Evolutionary conservation across 2,113 vertebrate genomes (phyloP), one percentile per base, ranked within the genome.

Genomic region (Galemys pyrenaicus): DNA sequence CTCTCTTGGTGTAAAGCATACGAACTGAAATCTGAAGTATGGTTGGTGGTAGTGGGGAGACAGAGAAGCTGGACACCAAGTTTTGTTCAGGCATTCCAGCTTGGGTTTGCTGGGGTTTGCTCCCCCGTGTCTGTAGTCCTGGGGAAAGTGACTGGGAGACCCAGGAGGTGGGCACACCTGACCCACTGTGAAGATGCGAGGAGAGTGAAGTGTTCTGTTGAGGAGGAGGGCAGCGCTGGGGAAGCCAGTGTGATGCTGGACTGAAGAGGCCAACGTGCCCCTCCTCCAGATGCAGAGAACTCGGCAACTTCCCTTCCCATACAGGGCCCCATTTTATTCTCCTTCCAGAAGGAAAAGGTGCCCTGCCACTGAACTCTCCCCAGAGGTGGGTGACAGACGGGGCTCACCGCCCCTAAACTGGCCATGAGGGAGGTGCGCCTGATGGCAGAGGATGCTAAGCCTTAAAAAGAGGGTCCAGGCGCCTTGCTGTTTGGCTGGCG

Each of bases 211-310:
- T n/a, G 24, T 49, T 64, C 28, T 73, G 17, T 5, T 35, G 58
- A 24, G 70, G 74, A 64, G 16, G 9, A 3, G 22, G 2, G 26
- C 28, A 56, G 54, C 20, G 2, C n/a, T 15, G 67, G 9, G 13
- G 12, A 20, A 8, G 3, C 49, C 15, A 0, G 5, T 1, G 10
- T 49, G 12, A 41, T n/a, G 4, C 19, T 71, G 35, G 28, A 15
- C 16, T 41, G 28, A 35, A 67, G 8, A 15, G 15, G n/a, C n/a
- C 15, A 2, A 9, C 37, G 71, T 64, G 22, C 30, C 39, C 41
- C 16, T 30, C 51, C 30, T 32, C n/a, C 60, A 20, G 15, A 24
- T 41, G 39, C 44, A 60, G 62, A 51, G 81, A 44, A 28, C 32
- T 78, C 37, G 12, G 39, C 19, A 7, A 20, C 6, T 15, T 32